phyloP scores from a whole-genome alignment of 2,888 invertebrate genomes.

The Ectropis crepuscularia region DNA sequence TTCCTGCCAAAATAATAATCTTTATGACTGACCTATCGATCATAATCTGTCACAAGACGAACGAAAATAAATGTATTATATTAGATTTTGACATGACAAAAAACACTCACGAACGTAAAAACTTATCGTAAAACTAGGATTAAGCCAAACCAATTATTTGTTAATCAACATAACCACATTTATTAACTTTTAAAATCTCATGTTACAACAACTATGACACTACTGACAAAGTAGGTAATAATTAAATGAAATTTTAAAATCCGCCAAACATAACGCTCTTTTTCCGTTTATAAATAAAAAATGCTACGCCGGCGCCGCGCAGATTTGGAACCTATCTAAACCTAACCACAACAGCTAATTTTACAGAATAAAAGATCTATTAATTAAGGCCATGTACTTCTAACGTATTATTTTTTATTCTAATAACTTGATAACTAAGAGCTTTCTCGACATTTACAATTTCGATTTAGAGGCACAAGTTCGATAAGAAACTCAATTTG shows the following conservation, averaged over 20 bases:
- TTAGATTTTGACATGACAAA: constrained; percentile 6
- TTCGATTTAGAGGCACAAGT: no score
- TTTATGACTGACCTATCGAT: constrained; percentile 25
- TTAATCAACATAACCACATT: neutral
- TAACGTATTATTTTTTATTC: no score
- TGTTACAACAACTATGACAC: no score
- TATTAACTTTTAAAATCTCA: no score
- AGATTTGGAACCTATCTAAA: neutral
- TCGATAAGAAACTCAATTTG: no score
- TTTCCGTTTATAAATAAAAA: no score
- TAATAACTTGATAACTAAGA: no score
- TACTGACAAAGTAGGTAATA: no score
- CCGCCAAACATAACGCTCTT: no score
- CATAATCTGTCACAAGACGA: constrained; percentile 21
- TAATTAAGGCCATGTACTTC: no score
- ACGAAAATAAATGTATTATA: constrained; percentile 4
- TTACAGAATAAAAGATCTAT: neutral
- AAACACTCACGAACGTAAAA: neutral
- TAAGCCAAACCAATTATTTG: constrained; percentile 6
- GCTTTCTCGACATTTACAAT: no score
- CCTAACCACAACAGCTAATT: neutral
- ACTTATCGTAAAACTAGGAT: constrained; percentile 6
- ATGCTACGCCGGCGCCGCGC: neutral
- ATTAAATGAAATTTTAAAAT: no score
- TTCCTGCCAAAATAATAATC: constrained; percentile 21